Evolutionary conservation across 2,888 invertebrate genomes (phyloP).

Genomic region (Quadriops clusia): DNA sequence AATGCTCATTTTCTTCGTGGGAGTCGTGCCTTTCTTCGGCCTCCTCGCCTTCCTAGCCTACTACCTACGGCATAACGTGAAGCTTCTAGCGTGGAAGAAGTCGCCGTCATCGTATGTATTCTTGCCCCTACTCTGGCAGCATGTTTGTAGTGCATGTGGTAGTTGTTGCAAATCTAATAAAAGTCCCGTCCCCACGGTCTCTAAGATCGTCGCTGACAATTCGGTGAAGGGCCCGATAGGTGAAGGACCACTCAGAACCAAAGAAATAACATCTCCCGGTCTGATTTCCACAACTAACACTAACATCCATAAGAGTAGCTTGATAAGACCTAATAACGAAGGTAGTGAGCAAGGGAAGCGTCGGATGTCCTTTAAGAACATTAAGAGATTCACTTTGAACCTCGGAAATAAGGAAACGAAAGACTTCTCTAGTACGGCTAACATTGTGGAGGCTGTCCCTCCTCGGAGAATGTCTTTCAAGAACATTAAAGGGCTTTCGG

Average conservation of each 20-base stretch:
- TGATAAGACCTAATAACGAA: slow-evolving; percentile 1
- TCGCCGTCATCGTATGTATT: slow-evolving; percentile 43
- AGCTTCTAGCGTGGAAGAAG: slow-evolving; percentile 41
- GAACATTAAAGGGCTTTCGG: too few relatives aligned
- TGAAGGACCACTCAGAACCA: slow-evolving; percentile 27
- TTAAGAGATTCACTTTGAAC: slow-evolving; percentile 24
- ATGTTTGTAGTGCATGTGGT: slow-evolving; percentile 30
- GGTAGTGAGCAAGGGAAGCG: slow-evolving; percentile 18
- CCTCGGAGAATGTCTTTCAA: too few relatives aligned
- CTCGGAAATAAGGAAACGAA: slow-evolving; percentile 17
- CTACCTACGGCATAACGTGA: slow-evolving; percentile 60
- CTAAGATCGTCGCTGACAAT: slow-evolving; percentile 20
- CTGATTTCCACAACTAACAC: slow-evolving; percentile 56
- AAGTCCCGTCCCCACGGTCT: slow-evolving; percentile 19
- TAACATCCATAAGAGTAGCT: slow-evolving; percentile 36
- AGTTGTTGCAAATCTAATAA: slow-evolving; percentile 11
- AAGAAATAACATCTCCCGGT: slow-evolving; percentile 47
- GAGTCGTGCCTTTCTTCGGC: slow-evolving; percentile 64
- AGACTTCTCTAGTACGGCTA: too few relatives aligned
- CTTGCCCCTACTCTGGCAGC: slow-evolving; percentile 22
- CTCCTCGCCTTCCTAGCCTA: slow-evolving; percentile 58
- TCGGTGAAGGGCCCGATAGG: slow-evolving; percentile 8
- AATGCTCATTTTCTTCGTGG: slow-evolving; percentile 78
- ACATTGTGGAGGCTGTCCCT: slow-evolving; percentile 11
- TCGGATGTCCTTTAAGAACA: slow-evolving; percentile 24